Evolutionary conservation across 1,140 invertebrate genomes (phyloP), one percentile per base, ranked within the genome.

Genomic region (Brachionus rubens): DNA sequence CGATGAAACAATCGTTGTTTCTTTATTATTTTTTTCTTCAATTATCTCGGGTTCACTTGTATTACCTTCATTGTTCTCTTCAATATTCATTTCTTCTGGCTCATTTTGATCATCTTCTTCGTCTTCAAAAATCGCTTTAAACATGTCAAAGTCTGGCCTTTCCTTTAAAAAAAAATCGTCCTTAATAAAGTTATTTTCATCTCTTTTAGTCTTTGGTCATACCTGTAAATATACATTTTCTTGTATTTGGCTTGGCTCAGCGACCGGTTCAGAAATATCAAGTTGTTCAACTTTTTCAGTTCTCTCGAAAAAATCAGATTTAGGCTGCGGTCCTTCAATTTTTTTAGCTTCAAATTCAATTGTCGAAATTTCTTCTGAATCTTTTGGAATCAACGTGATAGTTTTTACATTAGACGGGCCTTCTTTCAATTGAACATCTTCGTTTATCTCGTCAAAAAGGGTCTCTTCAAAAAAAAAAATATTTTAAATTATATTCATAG

Each of bases 41-140:
- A 59, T 59, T 59, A 2, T 28, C 36, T 59, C 30, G n/a, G 10
- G 16, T 36, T 1, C 7, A 16, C 2, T 30, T 30, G 12, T 65
- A n/a, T 76, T 56, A 5, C 77, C 70, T 41, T 77, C 77, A 9
- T 70, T 24, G n/a, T 12, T 6, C 26, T 50, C 68, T 19, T 54
- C 46, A 9, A 48, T 6, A 28, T 72, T 33, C 9, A n/a, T 14
- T 33, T 26, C 19, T 14, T 47, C 24, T 1, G 24, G 36, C 12
- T 56, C 21, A 1, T 19, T 7, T 28, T 52, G 26, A 36, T 75
- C 36, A 4, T 75, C 33, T 16, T 75, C 72, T n/a, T 83, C 83
- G 77, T 85, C 85, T 43, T 82, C 83, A 79, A 88, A 88, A 76
- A 88, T 87, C 12, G 86, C 87, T 79, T 85, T 83, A 78, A 88